phyloP scores from a whole-genome alignment of 2,888 invertebrate genomes.

The Pyrochroa serraticornis region DNA sequence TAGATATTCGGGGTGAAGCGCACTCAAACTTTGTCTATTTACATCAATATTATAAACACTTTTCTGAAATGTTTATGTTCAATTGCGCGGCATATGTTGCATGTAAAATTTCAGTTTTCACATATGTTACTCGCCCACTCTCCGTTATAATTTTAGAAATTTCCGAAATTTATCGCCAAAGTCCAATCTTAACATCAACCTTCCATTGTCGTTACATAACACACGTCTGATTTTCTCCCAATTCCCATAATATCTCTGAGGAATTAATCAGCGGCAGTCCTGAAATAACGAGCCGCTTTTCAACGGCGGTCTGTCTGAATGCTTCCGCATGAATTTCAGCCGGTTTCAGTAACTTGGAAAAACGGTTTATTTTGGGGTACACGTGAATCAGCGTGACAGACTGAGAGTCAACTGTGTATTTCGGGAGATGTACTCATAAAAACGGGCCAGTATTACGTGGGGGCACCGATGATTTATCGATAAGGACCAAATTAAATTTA shows the following conservation, averaged over 20 bases:
- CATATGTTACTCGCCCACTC: conserved; percentile 17
- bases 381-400: conserved; percentile 2
- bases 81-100: conserved; percentile 24
- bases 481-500: conserved; percentile 17
- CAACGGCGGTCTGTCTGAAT: too few relatives aligned
- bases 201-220: conserved; percentile 15
- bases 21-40: too few relatives aligned
- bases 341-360: conserved; percentile 4
- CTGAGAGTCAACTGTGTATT: conserved; percentile 13
- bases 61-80: conserved; percentile 26
- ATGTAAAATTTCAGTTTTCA: conserved; percentile 26
- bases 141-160: conserved; percentile 11
- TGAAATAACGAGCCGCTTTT: too few relatives aligned
- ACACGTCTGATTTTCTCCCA: not conserved
- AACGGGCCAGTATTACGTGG: conserved; percentile 12
- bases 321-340: too few relatives aligned
- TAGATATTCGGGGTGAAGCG: too few relatives aligned
- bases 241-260: conserved; percentile 11
- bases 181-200: conserved; percentile 6
- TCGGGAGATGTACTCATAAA: conserved; percentile 13
- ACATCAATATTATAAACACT: not conserved
- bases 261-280: too few relatives aligned
- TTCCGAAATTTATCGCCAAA: conserved; percentile 16
- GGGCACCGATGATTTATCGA: conserved; percentile 21
- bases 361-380: not conserved